Conservation (phyloP, 2,888 invertebrate species). For the Cephus rjabovi region DNA sequence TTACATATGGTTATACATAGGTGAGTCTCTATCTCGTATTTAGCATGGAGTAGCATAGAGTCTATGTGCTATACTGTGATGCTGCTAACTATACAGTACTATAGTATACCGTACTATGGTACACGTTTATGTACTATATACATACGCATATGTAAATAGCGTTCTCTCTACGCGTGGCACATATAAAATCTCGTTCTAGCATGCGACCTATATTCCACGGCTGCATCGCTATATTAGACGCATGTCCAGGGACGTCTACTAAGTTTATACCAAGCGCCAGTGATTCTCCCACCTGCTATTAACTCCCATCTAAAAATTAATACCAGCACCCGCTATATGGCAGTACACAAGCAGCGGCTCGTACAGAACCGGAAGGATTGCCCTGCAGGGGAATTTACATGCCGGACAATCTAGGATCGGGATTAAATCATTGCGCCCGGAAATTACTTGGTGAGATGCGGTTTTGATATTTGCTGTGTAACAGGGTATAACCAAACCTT, state of each 20-base stretch:
- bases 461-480: neutral
- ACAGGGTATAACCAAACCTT: neutral
- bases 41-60: neutral
- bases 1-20: neutral
- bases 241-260: constrained; percentile 42
- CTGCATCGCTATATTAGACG: constrained; percentile 55
- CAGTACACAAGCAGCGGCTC: neutral
- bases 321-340: neutral
- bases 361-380: neutral
- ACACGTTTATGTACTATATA: neutral
- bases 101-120: neutral
- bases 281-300: constrained; percentile 3
- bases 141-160: neutral
- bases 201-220: constrained; percentile 55
- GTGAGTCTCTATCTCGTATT: neutral
- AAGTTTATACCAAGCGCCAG: constrained; percentile 4
- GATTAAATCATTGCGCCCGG: neutral
- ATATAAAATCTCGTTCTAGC: constrained; percentile 48
- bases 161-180: constrained; percentile 24
- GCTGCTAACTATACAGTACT: neutral
- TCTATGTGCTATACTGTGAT: neutral
- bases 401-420: neutral
- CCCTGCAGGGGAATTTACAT: neutral
- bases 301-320: neutral
- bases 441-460: neutral